Evolutionary conservation across 2,888 invertebrate species (phyloP), one percentile per base, ranked within the genome.

Genomic region (Ischnus inquisitorius): DNA sequence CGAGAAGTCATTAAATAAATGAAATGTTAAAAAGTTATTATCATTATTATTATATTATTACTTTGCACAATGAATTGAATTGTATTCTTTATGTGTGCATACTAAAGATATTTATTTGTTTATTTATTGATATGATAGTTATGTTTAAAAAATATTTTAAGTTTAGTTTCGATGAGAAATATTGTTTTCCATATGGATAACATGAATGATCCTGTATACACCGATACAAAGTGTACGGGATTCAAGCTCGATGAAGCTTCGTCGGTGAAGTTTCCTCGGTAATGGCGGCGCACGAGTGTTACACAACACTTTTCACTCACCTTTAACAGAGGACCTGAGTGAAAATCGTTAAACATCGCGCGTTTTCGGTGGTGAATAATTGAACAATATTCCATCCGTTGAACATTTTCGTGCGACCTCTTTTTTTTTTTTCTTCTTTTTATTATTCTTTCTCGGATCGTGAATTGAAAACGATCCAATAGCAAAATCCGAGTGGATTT

Each of bases 241-340:
- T 57, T 57, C 8, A 57, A 57, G 22, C 57, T 57, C 57, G 57
- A 57, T 57, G 22, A 57, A 22, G 57, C 25, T 25, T 25, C 57
- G 25, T 4, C 57, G 25, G 25, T 14, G 57, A 22, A n/a, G 25
- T 22, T 25, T 57, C 57, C 22, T 57, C 25, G 12, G 57, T 22
- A 14, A 5, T 57, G 57, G 22, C 25, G 12, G 12, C 5, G 57
- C 22, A 25, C 57, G 12, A 25, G 57, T n/a, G n/a, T 14, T 57
- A 25, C 14, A 57, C 25, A 57, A 57, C 57, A 22, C 22, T 57
- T 34, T 25, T 57, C 57, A 12, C 57, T 22, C 22, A 22, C 57
- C 25, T 57, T 57, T 22, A 25, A 57, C 12, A 25, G 57, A 57
- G 22, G 14, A 57, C 25, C 12, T 6, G 34, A 0, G 22, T 12